Evolutionary conservation across 2,888 invertebrate species (phyloP), one percentile per base, ranked within the genome.

Genomic region (Argyresthia goedartella): DNA sequence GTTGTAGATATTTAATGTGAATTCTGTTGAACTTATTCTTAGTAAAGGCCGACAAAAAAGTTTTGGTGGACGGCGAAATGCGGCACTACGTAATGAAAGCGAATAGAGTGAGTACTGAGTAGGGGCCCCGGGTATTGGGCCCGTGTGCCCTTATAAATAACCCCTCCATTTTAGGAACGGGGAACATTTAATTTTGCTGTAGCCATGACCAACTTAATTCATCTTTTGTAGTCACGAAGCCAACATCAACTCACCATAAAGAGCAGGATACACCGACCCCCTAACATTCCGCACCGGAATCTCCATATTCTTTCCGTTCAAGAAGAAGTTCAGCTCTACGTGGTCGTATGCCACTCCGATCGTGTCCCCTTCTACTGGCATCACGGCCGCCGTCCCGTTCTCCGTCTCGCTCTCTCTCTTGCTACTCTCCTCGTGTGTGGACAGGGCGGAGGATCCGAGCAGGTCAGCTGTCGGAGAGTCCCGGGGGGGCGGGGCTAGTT

Each of bases 311-410:
- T 92, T 93, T 1, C 98, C 98, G 82, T 99, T 99, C 43, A 97
- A 84, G 76, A 91, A 98, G 86, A 99, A 97, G 74, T 96, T 97
- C 54, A 99, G 82, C 68, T 99, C 96, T 54, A 98, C 93, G 74
- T 99, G 99, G 74, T 99, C 98, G 74, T 95, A 99, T 0, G 96
- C 93, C 39, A 99, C 88, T 25, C 99, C 98, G 64, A 98, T 90
- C 52, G 96, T 91, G 73, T 99, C 99, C 33, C 99, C 98, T 81
- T 99, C 98, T 66, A 94, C 93, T 3, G 95, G 92, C 67, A 91
- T 89, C 62, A 69, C 79, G 45, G 59, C 70, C 33, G 45, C 25
- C 25, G 25, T 42, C 14, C 45, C 43, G 42, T 51, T n/a, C n/a
- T n/a, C 51, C 25, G 13, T 81, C 77, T 57, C 64, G 72, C 54